Base-by-base conservation (phyloP, 2,797 vertebrate species). In the Paguma larvata region DNA sequence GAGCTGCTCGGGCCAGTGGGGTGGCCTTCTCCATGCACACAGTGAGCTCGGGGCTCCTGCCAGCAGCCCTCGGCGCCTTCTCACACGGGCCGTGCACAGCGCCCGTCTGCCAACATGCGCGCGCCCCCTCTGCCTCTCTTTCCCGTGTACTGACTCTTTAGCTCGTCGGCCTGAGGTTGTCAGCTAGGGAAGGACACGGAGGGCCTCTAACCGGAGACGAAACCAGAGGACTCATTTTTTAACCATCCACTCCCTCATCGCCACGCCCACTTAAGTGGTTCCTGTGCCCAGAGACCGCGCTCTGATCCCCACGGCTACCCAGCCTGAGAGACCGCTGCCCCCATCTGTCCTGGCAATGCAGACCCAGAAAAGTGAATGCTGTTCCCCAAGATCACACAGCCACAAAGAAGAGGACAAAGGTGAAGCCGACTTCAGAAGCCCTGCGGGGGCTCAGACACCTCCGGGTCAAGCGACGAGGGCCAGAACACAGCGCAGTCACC, bases 31-130 rank as follows among this genome's bases (percentile, higher is more conserved):
- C 34, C 3, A 5, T 0, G 38, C 1, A 48, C 14, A 4, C 38
- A 3, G 7, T 6, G 72, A 23, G 23, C 5, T 12, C 44, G 18
- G 63, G 56, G 23, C 12, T 51, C 70, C 4, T 4, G 15, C 68
- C 2, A 0, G 2, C n/a, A 19, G 7, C 18, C 6, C 59, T 63
- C 23, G 0, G 87, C 51, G 51, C 30, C 89, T 80, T 44, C n/a
- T 63, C 32, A 0, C 56, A 18, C 53, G 3, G 10, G 46, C 46
- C 46, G 62, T 44, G 44, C n/a, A 23, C n/a, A 0, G 13, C 0
- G 41, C 19, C 8, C 15, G 15, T 1, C 0, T 6, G 59, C 44
- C 59, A 44, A 2, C 14, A 2, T 0, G 14, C 44, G 25, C 18
- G 25, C 53, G 2, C 7, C 10, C 48, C 77, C 59, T 25, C 63